A percentile compares a stretch with the other conserved stretches of the same genome.
These are phyloP conservation scores for Seriola rivoliana DNA, from an alignment of 2,113 vertebrate species.

Conservation along the genomic window DNA sequence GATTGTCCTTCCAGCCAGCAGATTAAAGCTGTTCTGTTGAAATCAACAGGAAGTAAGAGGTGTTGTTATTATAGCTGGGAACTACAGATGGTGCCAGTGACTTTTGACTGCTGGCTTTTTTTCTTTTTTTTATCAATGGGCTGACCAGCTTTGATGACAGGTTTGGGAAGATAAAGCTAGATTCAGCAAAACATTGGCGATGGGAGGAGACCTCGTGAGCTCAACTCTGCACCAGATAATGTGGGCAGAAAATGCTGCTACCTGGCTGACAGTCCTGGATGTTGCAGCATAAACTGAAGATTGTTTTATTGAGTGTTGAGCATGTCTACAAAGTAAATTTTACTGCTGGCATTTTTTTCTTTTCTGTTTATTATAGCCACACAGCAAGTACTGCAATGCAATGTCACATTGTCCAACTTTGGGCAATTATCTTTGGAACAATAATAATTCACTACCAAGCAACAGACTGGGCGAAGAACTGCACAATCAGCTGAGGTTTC, in stretches of 20 bases:
- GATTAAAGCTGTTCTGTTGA: slow-evolving; percentile 4
- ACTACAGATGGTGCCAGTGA: neutral
- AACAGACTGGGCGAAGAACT: neutral
- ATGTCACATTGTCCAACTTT: neutral
- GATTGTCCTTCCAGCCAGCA: slow-evolving; percentile 6
- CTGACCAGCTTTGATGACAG: neutral
- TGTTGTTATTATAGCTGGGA: neutral
- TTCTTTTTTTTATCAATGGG: neutral
- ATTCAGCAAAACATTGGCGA: neutral
- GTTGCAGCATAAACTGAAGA: neutral
- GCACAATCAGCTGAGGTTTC: neutral
- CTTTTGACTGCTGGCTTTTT: neutral
- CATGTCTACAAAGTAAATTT: neutral
- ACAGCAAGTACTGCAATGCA: neutral
- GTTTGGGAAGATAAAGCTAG: neutral
- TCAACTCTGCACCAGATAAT: neutral
- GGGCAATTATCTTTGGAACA: neutral
- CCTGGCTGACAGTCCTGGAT: neutral
- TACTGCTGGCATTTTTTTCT: neutral
- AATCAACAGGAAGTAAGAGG: neutral
- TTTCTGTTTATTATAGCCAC: too few species aligned
- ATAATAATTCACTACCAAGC: neutral
- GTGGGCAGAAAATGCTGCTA: neutral
- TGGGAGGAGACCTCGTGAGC: neutral
- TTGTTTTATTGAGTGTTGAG: neutral